Conservation (phyloP, 2,113 vertebrate species). For the Ochotona curzoniae region DNA sequence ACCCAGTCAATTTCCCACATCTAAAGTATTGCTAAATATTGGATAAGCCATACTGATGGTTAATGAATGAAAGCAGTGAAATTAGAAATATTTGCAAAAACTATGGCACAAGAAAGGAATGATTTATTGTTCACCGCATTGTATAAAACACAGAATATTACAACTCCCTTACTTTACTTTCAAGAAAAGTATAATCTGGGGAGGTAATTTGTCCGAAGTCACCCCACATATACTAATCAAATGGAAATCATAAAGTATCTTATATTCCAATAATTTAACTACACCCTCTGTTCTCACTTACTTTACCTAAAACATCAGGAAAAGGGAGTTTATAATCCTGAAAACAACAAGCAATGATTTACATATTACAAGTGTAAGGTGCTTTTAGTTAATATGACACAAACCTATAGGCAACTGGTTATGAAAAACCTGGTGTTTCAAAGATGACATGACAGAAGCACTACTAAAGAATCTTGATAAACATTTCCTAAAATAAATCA, state of each 20-base stretch:
- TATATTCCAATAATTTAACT: constrained; percentile 29
- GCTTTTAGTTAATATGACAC: background rate
- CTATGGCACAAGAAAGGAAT: background rate
- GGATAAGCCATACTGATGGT: background rate
- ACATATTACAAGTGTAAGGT: background rate
- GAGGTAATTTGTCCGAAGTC: constrained; percentile 32
- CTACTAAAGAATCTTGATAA: constrained; percentile 46
- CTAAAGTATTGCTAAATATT: background rate
- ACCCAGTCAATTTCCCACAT: background rate
- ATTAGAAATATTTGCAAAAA: background rate
- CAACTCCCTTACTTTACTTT: constrained; percentile 31
- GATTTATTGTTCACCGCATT: background rate
- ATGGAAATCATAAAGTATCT: constrained; percentile 38
- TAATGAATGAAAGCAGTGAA: constrained; percentile 4
- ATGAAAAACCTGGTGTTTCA: constrained; percentile 69
- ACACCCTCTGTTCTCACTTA: background rate
- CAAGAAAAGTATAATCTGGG: constrained; percentile 14
- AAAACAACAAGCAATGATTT: constrained; percentile 23
- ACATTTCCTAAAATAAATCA: constrained; percentile 2
- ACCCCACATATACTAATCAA: constrained; percentile 38
- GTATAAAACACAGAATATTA: constrained; percentile 39
- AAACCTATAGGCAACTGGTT: constrained; percentile 71
- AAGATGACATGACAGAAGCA: constrained; percentile 65
- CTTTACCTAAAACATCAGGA: background rate
- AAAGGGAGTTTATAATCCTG: background rate